Evolutionary conservation across 2,888 invertebrate species (phyloP), one percentile per base, ranked within the genome.

Genomic region (Drosophila leonis): DNA sequence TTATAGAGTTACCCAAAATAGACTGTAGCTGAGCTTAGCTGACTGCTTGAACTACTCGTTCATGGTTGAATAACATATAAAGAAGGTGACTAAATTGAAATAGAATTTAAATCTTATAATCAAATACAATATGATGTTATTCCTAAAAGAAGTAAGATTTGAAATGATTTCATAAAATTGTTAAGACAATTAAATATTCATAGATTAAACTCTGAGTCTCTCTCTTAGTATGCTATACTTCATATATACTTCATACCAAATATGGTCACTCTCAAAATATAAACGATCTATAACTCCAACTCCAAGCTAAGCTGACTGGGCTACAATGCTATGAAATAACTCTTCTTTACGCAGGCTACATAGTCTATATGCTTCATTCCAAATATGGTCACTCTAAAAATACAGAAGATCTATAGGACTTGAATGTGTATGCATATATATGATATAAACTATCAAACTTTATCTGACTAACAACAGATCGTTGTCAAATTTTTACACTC

Each of bases 381-480:
- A 15, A 31, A 48, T 48, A 48, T 31, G 48, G 48, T 48, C 48
- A 48, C n/a, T 29, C 48, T 29, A n/a, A 31, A 18, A 48, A 10
- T 24, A 6, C 31, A 33, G n/a, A 31, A 13, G 2, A 18, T n/a
- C 13, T 9, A 35, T 4, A 15, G 2, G 13, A 12, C 44, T 27
- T n/a, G 1, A 4, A 10, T 41, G 18, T 41, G 18, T 27, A 1
- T 37, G 1, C 37, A 10, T n/a, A 29, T 9, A 29, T 6, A 13
- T 15, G 18, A 42, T 20, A 4, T 18, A 18, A 41, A 24, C 2
- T 4, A 24, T 24, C 2, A 12, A 12, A 0, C 35, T 35, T 35
- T 13, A 1, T 42, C 20, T 18, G 41, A 13, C 13, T 44, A 15
- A 24, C 44, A 8, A 7, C 15, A 15, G 15, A 5, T 15, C 13